A percentile compares a stretch with the other conserved stretches of the same genome.
These are phyloP conservation scores for Notamacropus eugenii DNA, from an alignment of 2,797 vertebrate species.

Conservation along the genomic window DNA sequence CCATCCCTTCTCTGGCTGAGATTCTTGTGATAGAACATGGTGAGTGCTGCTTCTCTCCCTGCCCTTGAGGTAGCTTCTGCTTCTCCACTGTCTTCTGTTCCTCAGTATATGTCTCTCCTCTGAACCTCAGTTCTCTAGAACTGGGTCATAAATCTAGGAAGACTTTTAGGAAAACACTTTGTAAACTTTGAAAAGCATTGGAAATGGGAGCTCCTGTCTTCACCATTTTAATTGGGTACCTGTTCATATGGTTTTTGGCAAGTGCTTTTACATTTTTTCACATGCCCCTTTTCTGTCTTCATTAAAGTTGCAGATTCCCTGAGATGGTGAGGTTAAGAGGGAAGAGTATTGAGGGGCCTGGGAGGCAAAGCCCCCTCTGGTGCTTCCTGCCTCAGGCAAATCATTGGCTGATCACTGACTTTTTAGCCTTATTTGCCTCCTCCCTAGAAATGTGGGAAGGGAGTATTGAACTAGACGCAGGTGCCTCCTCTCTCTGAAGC, in stretches of 20 bases:
- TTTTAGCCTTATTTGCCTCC: not conserved
- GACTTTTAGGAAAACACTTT: not conserved
- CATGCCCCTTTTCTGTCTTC: not conserved
- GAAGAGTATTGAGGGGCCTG: not conserved
- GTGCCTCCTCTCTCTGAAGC: not conserved
- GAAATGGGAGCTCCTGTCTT: not conserved
- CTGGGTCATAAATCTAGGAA: not conserved
- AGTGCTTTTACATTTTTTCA: not conserved
- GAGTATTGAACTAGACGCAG: not conserved
- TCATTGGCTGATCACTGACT: not conserved
- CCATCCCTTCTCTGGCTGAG: slow-evolving; percentile 87
- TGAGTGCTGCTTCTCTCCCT: slow-evolving; percentile 80
- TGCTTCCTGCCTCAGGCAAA: not conserved
- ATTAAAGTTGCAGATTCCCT: not conserved
- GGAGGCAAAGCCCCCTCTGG: not conserved
- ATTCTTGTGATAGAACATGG: slow-evolving; percentile 88
- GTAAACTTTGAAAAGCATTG: not conserved
- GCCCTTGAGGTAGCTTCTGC: not conserved
- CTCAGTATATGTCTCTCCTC: not conserved
- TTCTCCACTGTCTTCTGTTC: not conserved
- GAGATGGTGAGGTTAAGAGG: not conserved
- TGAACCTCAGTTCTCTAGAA: slow-evolving; percentile 42
- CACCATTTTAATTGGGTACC: not conserved
- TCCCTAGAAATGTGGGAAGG: not conserved
- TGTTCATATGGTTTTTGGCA: not conserved